Conservation (phyloP, 2,113 vertebrate species). For the Erinaceus europaeus region DNA sequence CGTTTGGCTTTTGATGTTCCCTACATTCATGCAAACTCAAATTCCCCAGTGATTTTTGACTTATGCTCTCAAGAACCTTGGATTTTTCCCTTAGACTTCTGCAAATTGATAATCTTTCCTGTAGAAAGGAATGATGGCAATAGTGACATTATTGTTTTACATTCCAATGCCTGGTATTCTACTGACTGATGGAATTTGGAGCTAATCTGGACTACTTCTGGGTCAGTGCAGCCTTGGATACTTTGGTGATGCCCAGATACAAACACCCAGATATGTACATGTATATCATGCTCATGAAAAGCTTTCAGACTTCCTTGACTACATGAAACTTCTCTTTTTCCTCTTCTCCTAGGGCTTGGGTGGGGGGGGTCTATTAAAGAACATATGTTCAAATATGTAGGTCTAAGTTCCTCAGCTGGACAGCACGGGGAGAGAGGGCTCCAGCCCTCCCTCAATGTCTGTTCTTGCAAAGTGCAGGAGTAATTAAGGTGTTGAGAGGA, state of each 20-base stretch:
- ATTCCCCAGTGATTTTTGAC: not conserved
- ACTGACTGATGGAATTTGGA: not conserved
- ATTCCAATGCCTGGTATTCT: not conserved
- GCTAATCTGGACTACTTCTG: not conserved
- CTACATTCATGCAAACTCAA: not conserved
- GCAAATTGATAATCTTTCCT: not conserved
- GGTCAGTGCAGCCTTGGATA: not conserved
- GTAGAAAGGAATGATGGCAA: not conserved
- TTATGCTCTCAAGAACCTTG: not conserved
- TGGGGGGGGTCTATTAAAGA: not conserved
- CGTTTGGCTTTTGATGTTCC: not conserved
- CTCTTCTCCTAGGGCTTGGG: not conserved
- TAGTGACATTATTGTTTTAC: not conserved
- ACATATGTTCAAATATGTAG: not conserved
- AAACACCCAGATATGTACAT: not conserved
- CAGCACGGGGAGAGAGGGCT: not conserved
- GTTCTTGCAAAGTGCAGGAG: constrained; percentile 19
- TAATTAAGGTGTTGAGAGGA: not conserved
- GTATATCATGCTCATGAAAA: not conserved
- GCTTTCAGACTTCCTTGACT: not conserved
- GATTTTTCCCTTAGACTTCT: not conserved
- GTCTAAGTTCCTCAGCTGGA: not conserved
- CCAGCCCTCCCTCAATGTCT: rapidly evolving
- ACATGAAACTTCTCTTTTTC: not conserved
- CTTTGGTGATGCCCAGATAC: not conserved